A percentile compares a stretch with the other conserved stretches of the same genome.
These are phyloP conservation scores for Cenopis cana DNA, from an alignment of 2,888 invertebrate genomes.

Conservation along the genomic window DNA sequence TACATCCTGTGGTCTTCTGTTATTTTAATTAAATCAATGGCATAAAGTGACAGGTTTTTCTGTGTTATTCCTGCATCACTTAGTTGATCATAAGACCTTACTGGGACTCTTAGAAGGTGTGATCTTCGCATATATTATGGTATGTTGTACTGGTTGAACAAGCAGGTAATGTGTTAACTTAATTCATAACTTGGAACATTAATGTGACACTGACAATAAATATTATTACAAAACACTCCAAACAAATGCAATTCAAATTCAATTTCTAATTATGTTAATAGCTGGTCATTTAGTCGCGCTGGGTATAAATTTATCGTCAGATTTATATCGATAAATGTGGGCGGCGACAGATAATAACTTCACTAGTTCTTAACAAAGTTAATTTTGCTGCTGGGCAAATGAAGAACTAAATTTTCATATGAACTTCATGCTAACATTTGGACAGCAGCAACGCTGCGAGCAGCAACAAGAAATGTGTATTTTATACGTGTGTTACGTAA, in stretches of 20 bases:
- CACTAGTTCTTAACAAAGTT: slow-evolving; percentile 33
- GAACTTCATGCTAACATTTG: neutral
- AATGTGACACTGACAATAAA: slow-evolving; percentile 38
- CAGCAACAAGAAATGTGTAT: slow-evolving; percentile 8
- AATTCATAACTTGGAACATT: slow-evolving; percentile 12
- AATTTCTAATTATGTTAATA: slow-evolving; percentile 46
- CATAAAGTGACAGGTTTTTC: too few relatives aligned
- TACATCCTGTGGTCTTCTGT: too few relatives aligned
- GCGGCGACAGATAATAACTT: slow-evolving; percentile 42
- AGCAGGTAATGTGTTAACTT: neutral
- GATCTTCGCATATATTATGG: neutral
- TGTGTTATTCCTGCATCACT: too few relatives aligned
- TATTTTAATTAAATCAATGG: too few relatives aligned
- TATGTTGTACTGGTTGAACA: neutral
- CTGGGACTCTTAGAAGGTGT: too few relatives aligned
- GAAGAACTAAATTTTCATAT: neutral
- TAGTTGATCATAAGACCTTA: too few relatives aligned
- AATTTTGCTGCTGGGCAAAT: slow-evolving; percentile 8
- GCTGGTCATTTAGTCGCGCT: slow-evolving; percentile 35
- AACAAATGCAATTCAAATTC: slow-evolving; percentile 41
- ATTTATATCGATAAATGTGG: slow-evolving; percentile 42
- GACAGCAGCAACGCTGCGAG: neutral
- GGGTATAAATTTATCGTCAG: slow-evolving; percentile 36
- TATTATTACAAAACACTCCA: slow-evolving; percentile 40
- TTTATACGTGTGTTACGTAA: slow-evolving; percentile 23